phyloP scores from a whole-genome alignment of 2,113 vertebrate species.

The Amazona vittata region DNA sequence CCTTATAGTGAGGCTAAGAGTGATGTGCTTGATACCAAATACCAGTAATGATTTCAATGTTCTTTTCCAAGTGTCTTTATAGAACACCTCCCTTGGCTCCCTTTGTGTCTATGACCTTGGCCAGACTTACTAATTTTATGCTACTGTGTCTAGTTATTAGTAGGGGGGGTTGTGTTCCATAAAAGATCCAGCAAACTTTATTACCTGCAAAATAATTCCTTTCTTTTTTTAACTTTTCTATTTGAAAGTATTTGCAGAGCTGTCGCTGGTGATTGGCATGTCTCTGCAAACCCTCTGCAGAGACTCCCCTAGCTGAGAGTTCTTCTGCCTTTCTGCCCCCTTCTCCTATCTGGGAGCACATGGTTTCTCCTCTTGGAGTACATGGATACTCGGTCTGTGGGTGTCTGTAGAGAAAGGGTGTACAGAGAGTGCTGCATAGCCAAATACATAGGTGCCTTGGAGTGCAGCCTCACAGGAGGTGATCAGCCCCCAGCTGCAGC shows the following conservation, averaged over 20 bases:
- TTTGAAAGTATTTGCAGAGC: background rate
- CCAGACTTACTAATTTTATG: background rate
- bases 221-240: background rate
- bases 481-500: background rate
- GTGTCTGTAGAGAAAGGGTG: background rate
- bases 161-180: background rate
- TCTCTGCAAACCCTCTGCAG: background rate
- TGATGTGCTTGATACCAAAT: background rate
- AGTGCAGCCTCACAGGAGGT: background rate
- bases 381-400: fast-evolving
- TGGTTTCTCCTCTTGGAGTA: background rate
- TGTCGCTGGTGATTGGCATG: background rate
- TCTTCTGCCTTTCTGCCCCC: background rate
- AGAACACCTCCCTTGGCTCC: background rate
- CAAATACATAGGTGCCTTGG: background rate
- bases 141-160: background rate
- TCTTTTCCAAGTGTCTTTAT: background rate
- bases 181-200: background rate
- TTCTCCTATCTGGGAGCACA: background rate
- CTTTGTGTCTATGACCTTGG: background rate
- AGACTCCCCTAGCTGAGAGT: background rate
- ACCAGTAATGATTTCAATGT: background rate
- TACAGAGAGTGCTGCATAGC: background rate
- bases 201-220: background rate
- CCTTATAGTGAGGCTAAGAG: background rate